Evolutionary conservation across 2,888 invertebrate genomes (phyloP), one percentile per base, ranked within the genome.

Genomic region (Periphyllus acericola): DNA sequence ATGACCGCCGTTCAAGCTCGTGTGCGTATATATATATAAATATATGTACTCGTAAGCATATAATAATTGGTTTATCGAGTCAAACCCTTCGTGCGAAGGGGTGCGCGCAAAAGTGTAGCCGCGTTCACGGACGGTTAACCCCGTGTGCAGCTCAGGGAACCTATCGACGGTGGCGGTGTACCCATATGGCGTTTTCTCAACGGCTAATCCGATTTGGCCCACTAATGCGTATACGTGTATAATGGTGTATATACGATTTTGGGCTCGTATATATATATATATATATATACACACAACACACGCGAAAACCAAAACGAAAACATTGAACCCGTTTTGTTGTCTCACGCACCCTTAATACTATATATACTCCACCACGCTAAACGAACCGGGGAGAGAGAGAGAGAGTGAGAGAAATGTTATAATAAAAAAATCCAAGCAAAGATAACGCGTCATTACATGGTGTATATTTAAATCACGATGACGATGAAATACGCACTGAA

Each of bases 51-150:
- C 25, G 66, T 79, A 79, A 86, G 86, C 86, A 34, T 80, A 74
- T 66, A 87, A 87, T 87, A 87, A 87, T 87, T 87, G 87, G 87
- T 87, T 81, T 87, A 81, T 87, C 87, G 87, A 87, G 87, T 87
- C 81, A 87, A 87, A 81, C 60, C 72, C 85, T 66, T n/a, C 68
- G 25, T 2, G n/a, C 40, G 40, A 66, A 80, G 34, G 87, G 86
- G 80, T 34, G 76, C 32, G 40, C 6, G 81, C 75, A 19, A 68
- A 86, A 86, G 71, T 71, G 79, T 55, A 55, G 34, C 34, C 72
- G 71, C 80, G 80, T 86, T 86, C 68, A 86, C 80, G 86, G 80
- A 86, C 86, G 86, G 86, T 86, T 86, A 86, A 86, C 80, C 79
- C 78, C 52, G 46, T 11, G 14, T 78, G 46, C 55, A 17, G n/a